Percentiles rank a stretch among this genome's conserved stretches.
Conservation (phyloP, 1,140 invertebrate species). For the Varroa destructor region DNA sequence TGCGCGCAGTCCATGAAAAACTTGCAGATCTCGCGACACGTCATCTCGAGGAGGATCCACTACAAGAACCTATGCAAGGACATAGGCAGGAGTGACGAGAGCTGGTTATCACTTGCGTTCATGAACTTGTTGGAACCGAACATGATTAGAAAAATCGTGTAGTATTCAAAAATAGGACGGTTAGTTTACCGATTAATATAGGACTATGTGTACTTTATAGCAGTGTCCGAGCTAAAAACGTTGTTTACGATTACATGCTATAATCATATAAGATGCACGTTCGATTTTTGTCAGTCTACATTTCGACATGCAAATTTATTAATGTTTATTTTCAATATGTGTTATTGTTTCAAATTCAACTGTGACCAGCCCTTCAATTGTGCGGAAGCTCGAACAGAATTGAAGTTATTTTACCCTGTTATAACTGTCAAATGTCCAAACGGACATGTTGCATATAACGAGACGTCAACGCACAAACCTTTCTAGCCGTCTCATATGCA, state of each 20-base stretch:
- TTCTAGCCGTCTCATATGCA: conserved; percentile 17
- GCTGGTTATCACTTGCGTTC: too few relatives aligned
- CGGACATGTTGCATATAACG: too few relatives aligned
- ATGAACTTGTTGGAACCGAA: too few relatives aligned
- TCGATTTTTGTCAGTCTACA: too few relatives aligned
- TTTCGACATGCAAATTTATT: not conserved
- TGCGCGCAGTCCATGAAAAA: conserved; percentile 16
- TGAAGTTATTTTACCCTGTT: not conserved
- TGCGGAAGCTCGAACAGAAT: not conserved
- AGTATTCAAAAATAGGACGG: too few relatives aligned
- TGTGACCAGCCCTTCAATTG: not conserved
- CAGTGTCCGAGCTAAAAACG: too few relatives aligned
- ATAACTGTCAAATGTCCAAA: not conserved
- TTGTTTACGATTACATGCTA: too few relatives aligned
- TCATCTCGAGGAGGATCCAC: conserved; percentile 7
- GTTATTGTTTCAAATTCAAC: not conserved
- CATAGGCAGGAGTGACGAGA: not conserved
- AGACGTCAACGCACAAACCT: not conserved
- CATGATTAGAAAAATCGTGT: too few relatives aligned
- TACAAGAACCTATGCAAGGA: not conserved
- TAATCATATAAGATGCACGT: too few relatives aligned
- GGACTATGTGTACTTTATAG: too few relatives aligned
- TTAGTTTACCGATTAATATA: not conserved
- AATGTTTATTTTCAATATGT: not conserved
- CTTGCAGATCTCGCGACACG: not conserved